Percentiles rank a stretch among this genome's conserved stretches.
Evolutionary conservation across 2,113 vertebrate genomes (phyloP).

Genomic region (Pelecanus crispus): DNA sequence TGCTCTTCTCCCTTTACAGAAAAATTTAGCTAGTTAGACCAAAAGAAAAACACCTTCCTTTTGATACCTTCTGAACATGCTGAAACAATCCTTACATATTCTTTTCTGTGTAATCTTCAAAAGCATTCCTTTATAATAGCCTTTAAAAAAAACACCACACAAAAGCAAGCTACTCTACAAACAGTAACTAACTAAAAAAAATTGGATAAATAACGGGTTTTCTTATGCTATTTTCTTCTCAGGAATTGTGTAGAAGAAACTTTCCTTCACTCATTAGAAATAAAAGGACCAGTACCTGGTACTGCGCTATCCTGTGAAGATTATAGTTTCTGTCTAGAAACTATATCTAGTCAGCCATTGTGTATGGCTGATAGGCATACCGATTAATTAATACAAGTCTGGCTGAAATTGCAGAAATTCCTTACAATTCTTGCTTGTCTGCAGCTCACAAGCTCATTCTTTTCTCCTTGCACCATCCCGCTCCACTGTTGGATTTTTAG

Average conservation of each 20-base stretch:
- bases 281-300: not conserved
- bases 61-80: not conserved
- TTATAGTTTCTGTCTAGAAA: not conserved
- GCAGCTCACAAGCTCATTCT: not conserved
- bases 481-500: not conserved
- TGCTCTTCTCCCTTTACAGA: not conserved
- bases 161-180: not conserved
- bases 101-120: not conserved
- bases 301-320: not conserved
- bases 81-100: not conserved
- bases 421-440: not conserved
- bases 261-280: not conserved
- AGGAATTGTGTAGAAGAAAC: not conserved
- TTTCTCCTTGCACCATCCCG: not conserved
- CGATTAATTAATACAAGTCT: not conserved
- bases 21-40: not conserved
- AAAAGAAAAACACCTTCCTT: not conserved
- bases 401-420: not conserved
- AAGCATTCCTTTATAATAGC: constrained; percentile 5
- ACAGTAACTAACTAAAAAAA: not conserved
- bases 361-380: not conserved
- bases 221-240: not conserved
- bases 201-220: not conserved
- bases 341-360: too few species aligned
- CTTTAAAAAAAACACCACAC: not conserved